phyloP scores from a whole-genome alignment of 2,113 vertebrate species.

The Oryzias celebensis region DNA sequence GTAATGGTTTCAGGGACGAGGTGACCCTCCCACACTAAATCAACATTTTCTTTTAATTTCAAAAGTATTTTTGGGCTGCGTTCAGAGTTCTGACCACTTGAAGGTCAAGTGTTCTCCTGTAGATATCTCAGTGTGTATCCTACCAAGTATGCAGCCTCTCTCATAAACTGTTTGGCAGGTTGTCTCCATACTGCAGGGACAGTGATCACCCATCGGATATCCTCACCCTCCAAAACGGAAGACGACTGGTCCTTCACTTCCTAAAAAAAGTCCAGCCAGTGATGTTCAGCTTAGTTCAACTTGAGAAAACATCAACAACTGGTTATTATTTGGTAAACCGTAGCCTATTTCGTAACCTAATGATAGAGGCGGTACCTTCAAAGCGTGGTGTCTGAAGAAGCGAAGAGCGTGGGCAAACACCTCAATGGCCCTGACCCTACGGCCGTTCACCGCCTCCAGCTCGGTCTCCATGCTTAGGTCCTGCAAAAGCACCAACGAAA shows the following conservation, averaged over 20 bases:
- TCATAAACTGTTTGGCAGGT: conserved; percentile 98
- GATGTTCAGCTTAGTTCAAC: not conserved
- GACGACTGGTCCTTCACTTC: conserved; percentile 91
- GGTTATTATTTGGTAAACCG: no score
- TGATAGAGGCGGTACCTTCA: conserved; percentile 79
- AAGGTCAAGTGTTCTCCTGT: no score
- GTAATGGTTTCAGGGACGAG: not conserved
- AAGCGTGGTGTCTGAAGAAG: conserved; percentile 91
- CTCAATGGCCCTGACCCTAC: conserved; percentile 85
- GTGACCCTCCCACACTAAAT: conserved; percentile 6
- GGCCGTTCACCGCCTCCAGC: conserved; percentile 89
- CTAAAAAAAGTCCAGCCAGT: conserved; percentile 57
- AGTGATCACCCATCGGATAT: conserved; percentile 92
- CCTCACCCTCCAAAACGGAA: conserved; percentile 71
- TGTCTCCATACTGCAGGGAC: conserved; percentile 98
- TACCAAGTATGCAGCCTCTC: conserved; percentile 94
- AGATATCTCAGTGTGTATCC: conserved; percentile 12
- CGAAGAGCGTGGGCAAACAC: conserved; percentile 90
- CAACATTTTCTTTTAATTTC: conserved; percentile 9
- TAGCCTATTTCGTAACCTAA: accelerated
- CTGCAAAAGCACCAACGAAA: conserved; percentile 59
- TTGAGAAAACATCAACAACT: no score
- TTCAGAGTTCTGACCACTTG: no score
- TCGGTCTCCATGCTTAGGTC: conserved; percentile 86
- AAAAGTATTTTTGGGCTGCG: not conserved